phyloP scores from a whole-genome alignment of 2,888 invertebrate genomes.

The Plemyria rubiginata region DNA sequence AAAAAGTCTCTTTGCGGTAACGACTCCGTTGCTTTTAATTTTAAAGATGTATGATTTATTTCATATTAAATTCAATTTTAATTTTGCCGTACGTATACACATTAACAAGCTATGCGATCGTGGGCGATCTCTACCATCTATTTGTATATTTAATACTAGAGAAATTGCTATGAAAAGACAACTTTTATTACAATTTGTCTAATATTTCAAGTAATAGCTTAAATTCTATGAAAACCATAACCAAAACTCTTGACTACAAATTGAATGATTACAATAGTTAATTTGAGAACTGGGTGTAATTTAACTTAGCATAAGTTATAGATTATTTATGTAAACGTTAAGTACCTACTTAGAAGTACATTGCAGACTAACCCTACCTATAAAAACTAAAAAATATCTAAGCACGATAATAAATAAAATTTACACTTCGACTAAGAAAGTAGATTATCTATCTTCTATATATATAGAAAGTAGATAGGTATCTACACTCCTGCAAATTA shows the following conservation, averaged over 20 bases:
- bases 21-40: neutral
- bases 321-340: neutral
- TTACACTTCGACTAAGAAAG: constrained; percentile 33
- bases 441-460: no score
- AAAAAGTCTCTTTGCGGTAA: neutral
- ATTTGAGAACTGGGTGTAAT: neutral
- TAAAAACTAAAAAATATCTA: constrained; percentile 16
- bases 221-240: constrained; percentile 7
- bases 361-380: constrained; percentile 23
- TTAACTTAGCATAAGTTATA: neutral
- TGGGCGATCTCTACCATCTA: neutral
- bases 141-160: neutral
- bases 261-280: neutral
- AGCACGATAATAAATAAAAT: constrained; percentile 35
- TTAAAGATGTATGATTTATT: neutral
- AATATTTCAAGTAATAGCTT: neutral
- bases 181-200: neutral
- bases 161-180: neutral
- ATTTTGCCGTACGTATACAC: neutral
- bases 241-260: neutral
- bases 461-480: no score
- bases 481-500: constrained; percentile 15
- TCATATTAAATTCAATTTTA: neutral
- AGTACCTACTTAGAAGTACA: constrained; percentile 15
- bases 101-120: neutral